Conservation (phyloP, 2,888 invertebrate genomes). For the Drosophila putrida region DNA sequence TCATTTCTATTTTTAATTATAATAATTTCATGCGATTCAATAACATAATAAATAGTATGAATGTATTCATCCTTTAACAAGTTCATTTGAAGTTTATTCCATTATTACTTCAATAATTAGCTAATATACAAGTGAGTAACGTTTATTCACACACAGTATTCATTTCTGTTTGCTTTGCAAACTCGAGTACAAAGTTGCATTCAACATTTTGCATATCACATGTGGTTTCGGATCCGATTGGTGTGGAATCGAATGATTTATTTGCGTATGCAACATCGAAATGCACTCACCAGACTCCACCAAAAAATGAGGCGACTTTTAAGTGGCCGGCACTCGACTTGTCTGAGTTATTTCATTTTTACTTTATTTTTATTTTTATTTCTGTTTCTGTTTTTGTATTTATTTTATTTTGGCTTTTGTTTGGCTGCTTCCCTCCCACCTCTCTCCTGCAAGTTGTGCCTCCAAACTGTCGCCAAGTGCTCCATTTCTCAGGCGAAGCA, state of each 20-base stretch:
- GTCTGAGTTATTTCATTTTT: conserved; percentile 31
- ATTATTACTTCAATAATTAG: neutral
- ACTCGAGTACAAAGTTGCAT: conserved; percentile 28
- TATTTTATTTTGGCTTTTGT: conserved; percentile 24
- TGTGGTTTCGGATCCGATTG: conserved; percentile 17
- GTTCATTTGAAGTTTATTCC: neutral
- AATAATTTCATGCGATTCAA: neutral
- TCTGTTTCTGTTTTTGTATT: neutral
- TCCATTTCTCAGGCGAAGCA: conserved; percentile 57
- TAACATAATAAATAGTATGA: neutral
- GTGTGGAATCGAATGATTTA: conserved; percentile 71
- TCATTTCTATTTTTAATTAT: neutral
- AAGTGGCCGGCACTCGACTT: conserved; percentile 68
- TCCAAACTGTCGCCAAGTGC: conserved; percentile 74
- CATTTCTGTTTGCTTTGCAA: neutral
- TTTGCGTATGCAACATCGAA: conserved; percentile 79
- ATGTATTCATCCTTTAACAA: neutral
- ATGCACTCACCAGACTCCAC: conserved; percentile 67
- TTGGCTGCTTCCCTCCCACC: conserved; percentile 21
- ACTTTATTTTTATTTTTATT: conserved; percentile 8
- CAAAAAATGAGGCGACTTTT: conserved; percentile 64
- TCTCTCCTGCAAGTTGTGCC: neutral
- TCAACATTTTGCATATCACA: conserved; percentile 36
- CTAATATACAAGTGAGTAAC: neutral
- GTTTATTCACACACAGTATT: conserved; percentile 12